Percentiles rank a stretch among this genome's conserved stretches.
phyloP scores from a whole-genome alignment of 2,113 vertebrate species.

The Corythoichthys intestinalis region DNA sequence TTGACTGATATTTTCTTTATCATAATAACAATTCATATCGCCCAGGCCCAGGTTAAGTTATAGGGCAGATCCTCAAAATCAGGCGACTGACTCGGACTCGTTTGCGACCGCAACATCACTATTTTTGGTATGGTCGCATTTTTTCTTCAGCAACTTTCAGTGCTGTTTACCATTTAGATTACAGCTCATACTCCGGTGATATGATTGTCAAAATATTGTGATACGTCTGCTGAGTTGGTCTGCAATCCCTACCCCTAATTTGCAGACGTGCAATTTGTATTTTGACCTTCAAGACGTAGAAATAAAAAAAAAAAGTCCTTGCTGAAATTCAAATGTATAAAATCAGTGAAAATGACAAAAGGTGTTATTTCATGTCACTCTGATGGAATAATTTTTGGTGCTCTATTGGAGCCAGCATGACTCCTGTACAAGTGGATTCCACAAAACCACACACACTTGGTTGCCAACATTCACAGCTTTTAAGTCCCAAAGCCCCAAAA shows the following conservation, averaged over 20 bases:
- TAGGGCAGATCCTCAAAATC: too few species aligned
- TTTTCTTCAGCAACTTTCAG: neutral
- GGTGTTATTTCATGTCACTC: neutral
- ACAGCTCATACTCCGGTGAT: neutral
- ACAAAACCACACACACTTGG: constrained; percentile 33
- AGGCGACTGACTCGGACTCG: too few species aligned
- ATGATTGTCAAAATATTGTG: neutral
- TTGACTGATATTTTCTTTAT: too few species aligned
- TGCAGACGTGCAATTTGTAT: neutral
- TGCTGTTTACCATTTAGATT: neutral
- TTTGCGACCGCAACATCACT: too few species aligned
- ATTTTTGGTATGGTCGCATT: neutral
- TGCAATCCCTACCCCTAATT: neutral
- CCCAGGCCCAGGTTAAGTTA: too few species aligned
- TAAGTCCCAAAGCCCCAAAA: constrained; percentile 82
- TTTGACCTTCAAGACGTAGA: neutral
- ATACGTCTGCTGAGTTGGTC: neutral
- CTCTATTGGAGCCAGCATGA: constrained; percentile 17
- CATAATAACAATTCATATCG: too few species aligned
- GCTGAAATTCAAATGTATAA: neutral
- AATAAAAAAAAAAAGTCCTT: neutral
- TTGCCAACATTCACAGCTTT: constrained; percentile 89
- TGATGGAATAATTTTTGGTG: neutral
- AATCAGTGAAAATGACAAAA: neutral
- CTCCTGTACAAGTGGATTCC: constrained; percentile 43